Evolutionary conservation across 2,888 invertebrate species (phyloP), one percentile per base, ranked within the genome.

Genomic region (Amphipyra tragopoginis): DNA sequence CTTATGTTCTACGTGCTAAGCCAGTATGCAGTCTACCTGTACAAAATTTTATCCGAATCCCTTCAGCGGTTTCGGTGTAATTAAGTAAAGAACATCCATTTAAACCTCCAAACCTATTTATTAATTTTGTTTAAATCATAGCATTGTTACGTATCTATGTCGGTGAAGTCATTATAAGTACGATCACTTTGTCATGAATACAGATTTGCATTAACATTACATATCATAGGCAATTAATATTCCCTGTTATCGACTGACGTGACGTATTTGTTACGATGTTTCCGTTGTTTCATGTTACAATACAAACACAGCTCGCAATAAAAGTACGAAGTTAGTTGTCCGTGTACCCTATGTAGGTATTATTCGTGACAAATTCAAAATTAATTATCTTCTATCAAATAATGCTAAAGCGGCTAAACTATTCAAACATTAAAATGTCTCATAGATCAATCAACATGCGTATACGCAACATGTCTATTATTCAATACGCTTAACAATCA

Each of bases 261-360:
- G 79, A 80, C 77, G 75, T 82, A 80, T 75, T 72, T 65, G 79
- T 80, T 63, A 61, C 66, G 72, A 75, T 71, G 70, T 81, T 82
- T 83, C 79, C 77, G 79, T 74, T 80, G 72, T 67, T 78, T 80
- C 72, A 73, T 75, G 60, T 71, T 73, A 53, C 53, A 77, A 59
- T 76, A 71, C 65, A 54, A 65, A 57, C 34, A 44, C 49, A 14
- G 49, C 38, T 57, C 43, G 44, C 52, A 43, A 43, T 34, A 34
- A 52, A 42, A 21, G 3, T 34, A 51, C 9, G 4, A n/a, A 38
- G 7, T 14, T 39, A 50, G 8, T 14, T 50, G 26, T 26, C 9
- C 11, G 11, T 11, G 38, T n/a, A n/a, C n/a, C n/a, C n/a, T n/a
- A n/a, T n/a, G 14, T 40, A 8, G 14, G 8, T 15, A 40, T 40